phyloP scores from a whole-genome alignment of 2,113 vertebrate species.

The Nesogale talazaci region DNA sequence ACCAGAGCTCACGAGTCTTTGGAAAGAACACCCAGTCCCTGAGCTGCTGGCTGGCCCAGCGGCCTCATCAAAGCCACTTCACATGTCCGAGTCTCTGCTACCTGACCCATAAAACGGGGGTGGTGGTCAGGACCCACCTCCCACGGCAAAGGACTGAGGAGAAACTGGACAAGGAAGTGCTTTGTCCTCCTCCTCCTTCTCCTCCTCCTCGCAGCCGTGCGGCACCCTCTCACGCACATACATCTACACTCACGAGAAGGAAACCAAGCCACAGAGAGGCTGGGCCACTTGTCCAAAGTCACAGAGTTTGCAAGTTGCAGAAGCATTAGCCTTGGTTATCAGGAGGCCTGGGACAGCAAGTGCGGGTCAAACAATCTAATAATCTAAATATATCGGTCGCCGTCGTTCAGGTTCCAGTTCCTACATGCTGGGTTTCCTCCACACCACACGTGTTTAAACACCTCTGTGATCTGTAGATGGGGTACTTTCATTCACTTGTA shows the following conservation, averaged over 20 bases:
- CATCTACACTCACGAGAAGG: neutral
- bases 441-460: too few species aligned
- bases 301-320: neutral
- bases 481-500: too few species aligned
- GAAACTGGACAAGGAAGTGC: neutral
- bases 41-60: neutral
- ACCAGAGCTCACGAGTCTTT: constrained; percentile 29
- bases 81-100: neutral
- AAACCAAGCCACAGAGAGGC: neutral
- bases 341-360: too few species aligned
- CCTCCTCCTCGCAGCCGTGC: neutral
- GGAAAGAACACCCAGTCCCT: constrained; percentile 51
- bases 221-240: neutral
- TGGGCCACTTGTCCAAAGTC: neutral
- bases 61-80: constrained; percentile 15
- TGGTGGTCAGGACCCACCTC: neutral
- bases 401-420: too few species aligned
- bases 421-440: too few species aligned
- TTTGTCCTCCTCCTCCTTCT: neutral
- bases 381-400: too few species aligned
- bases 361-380: too few species aligned
- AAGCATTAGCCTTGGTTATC: neutral
- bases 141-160: neutral
- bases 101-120: neutral
- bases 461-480: too few species aligned